Evolutionary conservation across 2,113 vertebrate species (phyloP), one percentile per base, ranked within the genome.

Genomic region (Periophthalmodon schlosseri): DNA sequence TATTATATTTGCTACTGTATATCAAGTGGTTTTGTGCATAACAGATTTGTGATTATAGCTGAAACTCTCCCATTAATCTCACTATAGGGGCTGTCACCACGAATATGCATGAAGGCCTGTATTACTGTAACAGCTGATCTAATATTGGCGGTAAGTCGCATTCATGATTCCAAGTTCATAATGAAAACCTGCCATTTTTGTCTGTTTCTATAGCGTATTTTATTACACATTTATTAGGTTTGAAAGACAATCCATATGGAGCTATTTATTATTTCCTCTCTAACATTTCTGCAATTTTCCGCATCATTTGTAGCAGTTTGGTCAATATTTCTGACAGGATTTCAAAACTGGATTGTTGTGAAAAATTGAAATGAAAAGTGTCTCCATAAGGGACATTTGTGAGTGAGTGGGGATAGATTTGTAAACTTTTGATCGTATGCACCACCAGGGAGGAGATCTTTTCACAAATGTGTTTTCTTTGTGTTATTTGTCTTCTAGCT

Each of bases 281-380:
- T 73, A 84, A 23, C 77, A 72, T 70, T 88, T 85, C 61, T 52
- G 82, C 77, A 82, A 82, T 85, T 88, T 89, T 84, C 74, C 84
- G 78, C 75, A 79, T 85, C 77, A 83, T 87, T 87, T 77, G 71
- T 80, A 74, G 76, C 14, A 9, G 13, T 71, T 76, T 36, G 28
- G 72, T 89, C 86, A 86, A 91, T 89, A 87, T 73, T 82, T 75
- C 78, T 86, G 85, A 83, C 88, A 88, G 71, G 79, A 52, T 73
- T 82, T 89, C 73, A 72, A 77, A 88, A 83, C 80, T 81, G 82
- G 69, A 69, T 47, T 74, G 86, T 85, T 78, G 75, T 64, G 69
- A 88, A 54, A 74, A 80, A 76, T 72, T 63, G 18, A 0, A 24
- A 61, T 70, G 86, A 86, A 75, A 83, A 78, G 81, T 67, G 50